Evolutionary conservation across 1,140 invertebrate species (phyloP), one percentile per base, ranked within the genome.

Genomic region (Cherax destructor): DNA sequence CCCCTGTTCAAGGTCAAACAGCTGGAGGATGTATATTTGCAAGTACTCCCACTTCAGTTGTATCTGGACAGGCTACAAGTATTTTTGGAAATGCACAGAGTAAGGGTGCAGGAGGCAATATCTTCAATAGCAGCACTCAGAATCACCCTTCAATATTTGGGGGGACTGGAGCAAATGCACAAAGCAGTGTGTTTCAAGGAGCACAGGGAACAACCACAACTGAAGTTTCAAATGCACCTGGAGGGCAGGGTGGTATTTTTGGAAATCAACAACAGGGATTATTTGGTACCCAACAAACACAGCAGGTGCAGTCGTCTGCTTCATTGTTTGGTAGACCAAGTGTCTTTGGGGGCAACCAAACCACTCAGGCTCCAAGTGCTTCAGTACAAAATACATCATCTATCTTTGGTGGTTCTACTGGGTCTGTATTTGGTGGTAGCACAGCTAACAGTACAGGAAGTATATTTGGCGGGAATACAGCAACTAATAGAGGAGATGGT

Each of bases 91-190:
- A n/a, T 24, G 24, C 3, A 30, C 69, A 74, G 69, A 59, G n/a
- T 59, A 10, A 59, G 9, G 21, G 50, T 11, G n/a, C 21, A 2
- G n/a, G 16, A 56, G n/a, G 30, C 4, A 81, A n/a, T 81, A 59
- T 81, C 24, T 81, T 56, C 24, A 59, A 59, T 9, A 81, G 50
- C 11, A 81, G n/a, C 24, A 3, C 79, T 56, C 79, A 81, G 50
- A 59, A n/a, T 50, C 79, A 81, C 2, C 49, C 79, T 59, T 59
- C 79, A 81, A 4, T 56, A 30, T 81, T 81, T 81, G 79, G 79
- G 7, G 79, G 79, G 24, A 81, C 56, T 13, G 50, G 11, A 56
- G 50, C 24, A 21, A 81, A 21, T 56, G 18, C 10, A 11, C 79
- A 56, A 81, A 47, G 79, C 7, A 24, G 79, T 56, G 79, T 21